Percentiles rank a stretch among this genome's conserved stretches.
These are phyloP conservation scores for Corythornis madagascariensis DNA, from an alignment of 2,113 vertebrate genomes.

Conservation along the genomic window DNA sequence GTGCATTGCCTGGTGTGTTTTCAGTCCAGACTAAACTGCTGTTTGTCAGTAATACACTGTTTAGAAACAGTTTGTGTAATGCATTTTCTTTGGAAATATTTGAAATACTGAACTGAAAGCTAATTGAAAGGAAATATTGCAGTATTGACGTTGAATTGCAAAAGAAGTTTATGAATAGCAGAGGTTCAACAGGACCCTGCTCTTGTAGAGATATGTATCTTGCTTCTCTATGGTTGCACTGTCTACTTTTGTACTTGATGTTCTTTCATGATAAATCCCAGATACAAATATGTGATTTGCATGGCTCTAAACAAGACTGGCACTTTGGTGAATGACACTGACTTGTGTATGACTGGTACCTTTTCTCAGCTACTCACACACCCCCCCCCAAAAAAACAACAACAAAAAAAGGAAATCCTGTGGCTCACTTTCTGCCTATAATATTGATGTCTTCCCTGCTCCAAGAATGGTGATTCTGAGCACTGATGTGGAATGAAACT, in stretches of 20 bases:
- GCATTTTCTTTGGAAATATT: background rate
- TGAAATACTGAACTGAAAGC: background rate
- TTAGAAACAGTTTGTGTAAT: background rate
- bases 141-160: background rate
- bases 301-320: background rate
- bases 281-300: background rate
- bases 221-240: background rate
- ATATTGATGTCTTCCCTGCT: background rate
- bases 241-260: background rate
- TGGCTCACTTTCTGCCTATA: background rate
- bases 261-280: background rate
- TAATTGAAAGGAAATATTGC: background rate
- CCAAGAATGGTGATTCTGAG: background rate
- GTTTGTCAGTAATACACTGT: background rate
- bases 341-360: background rate
- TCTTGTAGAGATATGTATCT: background rate
- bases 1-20: constrained; percentile 6
- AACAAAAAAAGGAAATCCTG: background rate
- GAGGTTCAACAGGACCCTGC: background rate
- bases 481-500: background rate
- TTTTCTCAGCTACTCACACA: background rate
- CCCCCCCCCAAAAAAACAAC: background rate
- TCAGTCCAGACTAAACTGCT: background rate
- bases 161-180: background rate
- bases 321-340: background rate